Conservation (phyloP, 1,140 invertebrate genomes). For the Steinernema khuongi region DNA sequence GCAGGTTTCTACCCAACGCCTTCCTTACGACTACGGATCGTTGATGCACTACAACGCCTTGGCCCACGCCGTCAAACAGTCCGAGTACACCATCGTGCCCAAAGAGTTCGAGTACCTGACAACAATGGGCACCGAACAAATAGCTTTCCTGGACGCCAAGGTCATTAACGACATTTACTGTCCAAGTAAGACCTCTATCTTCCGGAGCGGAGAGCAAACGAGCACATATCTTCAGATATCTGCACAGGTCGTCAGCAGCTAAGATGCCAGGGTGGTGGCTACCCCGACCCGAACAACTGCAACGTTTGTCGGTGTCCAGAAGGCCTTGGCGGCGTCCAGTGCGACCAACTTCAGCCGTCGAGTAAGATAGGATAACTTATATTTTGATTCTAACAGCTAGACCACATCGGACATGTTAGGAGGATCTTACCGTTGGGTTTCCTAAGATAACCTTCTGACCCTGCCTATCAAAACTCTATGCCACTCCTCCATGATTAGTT, state of each 20-base stretch:
- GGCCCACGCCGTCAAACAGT: slow-evolving; percentile 42
- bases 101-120: slow-evolving; percentile 59
- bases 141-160: slow-evolving; percentile 59
- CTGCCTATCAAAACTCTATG: too few relatives aligned
- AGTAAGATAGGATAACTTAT: slow-evolving; percentile 39
- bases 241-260: slow-evolving; percentile 38
- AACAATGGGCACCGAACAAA: slow-evolving; percentile 58
- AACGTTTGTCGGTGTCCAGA: slow-evolving; percentile 52
- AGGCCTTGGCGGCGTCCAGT: slow-evolving; percentile 55
- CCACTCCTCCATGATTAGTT: too few relatives aligned
- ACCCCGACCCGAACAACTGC: slow-evolving; percentile 57
- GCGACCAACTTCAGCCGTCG: slow-evolving; percentile 51
- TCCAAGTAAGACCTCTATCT: slow-evolving; percentile 42
- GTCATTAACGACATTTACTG: slow-evolving; percentile 59
- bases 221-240: slow-evolving; percentile 32
- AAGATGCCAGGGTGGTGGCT: slow-evolving; percentile 52
- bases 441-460: too few relatives aligned
- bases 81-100: slow-evolving; percentile 59
- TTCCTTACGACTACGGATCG: slow-evolving; percentile 59
- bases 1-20: slow-evolving; percentile 50
- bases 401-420: neutral
- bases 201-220: neutral
- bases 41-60: slow-evolving; percentile 60
- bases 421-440: too few relatives aligned
- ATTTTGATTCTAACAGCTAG: neutral